These are phyloP conservation scores for Platysteira castanea DNA, from an alignment of 2,113 vertebrate genomes.

Conservation along the genomic window DNA sequence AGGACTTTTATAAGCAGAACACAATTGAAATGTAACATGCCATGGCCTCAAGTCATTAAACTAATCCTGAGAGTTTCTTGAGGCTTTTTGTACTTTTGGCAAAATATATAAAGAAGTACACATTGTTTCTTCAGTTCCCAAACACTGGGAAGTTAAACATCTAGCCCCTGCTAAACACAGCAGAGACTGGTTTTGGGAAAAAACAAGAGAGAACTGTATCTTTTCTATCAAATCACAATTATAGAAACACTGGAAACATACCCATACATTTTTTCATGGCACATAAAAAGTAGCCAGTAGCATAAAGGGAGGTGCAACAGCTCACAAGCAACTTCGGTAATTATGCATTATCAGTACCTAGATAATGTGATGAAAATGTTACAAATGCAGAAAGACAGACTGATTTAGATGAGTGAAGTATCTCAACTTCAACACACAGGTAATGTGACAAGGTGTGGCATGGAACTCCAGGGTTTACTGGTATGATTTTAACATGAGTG, in stretches of 20 bases:
- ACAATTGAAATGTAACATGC: conserved; percentile 41
- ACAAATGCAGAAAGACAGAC: neutral
- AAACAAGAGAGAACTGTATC: neutral
- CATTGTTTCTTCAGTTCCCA: conserved; percentile 12
- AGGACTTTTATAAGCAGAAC: conserved; percentile 41
- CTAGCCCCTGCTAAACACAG: neutral
- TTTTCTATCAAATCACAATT: neutral
- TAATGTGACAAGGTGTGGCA: neutral
- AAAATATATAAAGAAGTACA: conserved; percentile 5
- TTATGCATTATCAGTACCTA: neutral
- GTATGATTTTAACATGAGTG: neutral
- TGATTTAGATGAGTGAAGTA: neutral
- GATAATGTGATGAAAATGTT: neutral
- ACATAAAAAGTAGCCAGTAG: neutral
- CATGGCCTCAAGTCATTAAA: conserved; percentile 35
- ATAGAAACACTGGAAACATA: neutral
- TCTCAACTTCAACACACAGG: neutral
- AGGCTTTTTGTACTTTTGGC: conserved; percentile 46
- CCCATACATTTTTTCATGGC: neutral
- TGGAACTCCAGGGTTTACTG: neutral
- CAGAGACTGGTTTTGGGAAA: neutral
- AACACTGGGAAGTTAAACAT: neutral
- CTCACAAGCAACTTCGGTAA: neutral
- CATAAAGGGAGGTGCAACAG: neutral
- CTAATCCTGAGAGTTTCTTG: conserved; percentile 32